Conservation (phyloP, 1,140 invertebrate species). For the Chironomus tepperi region DNA sequence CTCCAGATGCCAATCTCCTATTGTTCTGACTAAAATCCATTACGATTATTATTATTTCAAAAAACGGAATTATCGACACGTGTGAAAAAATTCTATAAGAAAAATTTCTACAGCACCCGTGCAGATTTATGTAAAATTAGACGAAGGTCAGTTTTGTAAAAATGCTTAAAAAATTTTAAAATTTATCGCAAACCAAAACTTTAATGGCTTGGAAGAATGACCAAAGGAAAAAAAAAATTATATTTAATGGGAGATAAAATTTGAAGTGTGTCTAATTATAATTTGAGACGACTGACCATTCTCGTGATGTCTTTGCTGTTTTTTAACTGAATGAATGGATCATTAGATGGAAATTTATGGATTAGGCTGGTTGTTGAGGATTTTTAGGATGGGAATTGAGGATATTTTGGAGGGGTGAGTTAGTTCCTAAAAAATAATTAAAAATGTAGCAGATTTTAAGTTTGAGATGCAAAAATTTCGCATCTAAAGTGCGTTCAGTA, state of each 20-base stretch:
- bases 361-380: too few species aligned
- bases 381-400: too few species aligned
- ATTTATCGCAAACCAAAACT: too few species aligned
- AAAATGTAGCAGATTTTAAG: too few species aligned
- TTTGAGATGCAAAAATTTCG: too few species aligned
- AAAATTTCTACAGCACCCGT: too few species aligned
- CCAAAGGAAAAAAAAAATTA: background rate
- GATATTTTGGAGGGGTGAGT: too few species aligned
- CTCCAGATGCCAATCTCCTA: background rate
- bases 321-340: background rate
- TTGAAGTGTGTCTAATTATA: slow-evolving; percentile 8
- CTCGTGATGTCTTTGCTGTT: background rate
- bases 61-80: slow-evolving; percentile 5
- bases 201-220: slow-evolving; percentile 13
- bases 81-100: background rate
- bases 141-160: background rate
- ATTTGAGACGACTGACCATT: background rate
- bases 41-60: background rate
- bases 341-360: background rate
- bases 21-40: background rate
- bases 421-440: too few species aligned
- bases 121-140: background rate
- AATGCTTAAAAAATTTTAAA: background rate
- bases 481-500: too few species aligned
- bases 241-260: background rate